phyloP scores from a whole-genome alignment of 1,140 invertebrate genomes.

The Hermetia illucens region DNA sequence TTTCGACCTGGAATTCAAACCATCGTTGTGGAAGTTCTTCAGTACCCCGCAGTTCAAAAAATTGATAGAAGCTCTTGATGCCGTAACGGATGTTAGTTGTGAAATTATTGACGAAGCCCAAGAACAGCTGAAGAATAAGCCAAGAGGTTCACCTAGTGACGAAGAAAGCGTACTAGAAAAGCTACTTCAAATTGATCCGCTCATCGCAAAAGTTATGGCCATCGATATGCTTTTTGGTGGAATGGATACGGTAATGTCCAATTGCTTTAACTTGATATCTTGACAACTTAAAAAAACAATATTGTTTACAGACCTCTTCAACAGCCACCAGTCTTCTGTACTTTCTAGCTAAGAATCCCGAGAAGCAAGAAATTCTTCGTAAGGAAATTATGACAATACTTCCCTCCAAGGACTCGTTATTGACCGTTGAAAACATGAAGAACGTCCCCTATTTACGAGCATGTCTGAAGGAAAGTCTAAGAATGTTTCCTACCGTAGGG shows the following conservation, averaged over 20 bases:
- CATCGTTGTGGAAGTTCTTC: slow-evolving; percentile 41
- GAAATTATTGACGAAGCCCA: slow-evolving; percentile 1
- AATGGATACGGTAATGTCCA: slow-evolving; percentile 47
- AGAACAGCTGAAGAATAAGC: slow-evolving; percentile 14
- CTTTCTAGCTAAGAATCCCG: slow-evolving; percentile 35
- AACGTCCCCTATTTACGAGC: slow-evolving; percentile 41
- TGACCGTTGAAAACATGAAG: slow-evolving; percentile 36
- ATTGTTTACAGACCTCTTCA: slow-evolving; percentile 10
- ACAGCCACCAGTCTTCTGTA: neutral
- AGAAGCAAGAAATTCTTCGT: slow-evolving; percentile 46
- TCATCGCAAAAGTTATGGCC: slow-evolving; percentile 42
- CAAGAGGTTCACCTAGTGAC: slow-evolving; percentile 11
- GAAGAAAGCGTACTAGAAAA: slow-evolving; percentile 36
- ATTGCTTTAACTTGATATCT: neutral
- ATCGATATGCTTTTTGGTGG: slow-evolving; percentile 54
- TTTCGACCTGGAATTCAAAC: slow-evolving; percentile 39
- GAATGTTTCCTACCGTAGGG: slow-evolving; percentile 32
- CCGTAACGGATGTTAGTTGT: slow-evolving; percentile 4
- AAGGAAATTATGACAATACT: slow-evolving; percentile 39
- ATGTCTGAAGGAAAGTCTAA: slow-evolving; percentile 41
- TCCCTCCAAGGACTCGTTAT: slow-evolving; percentile 23
- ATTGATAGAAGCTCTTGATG: slow-evolving; percentile 31
- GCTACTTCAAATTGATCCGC: slow-evolving; percentile 37
- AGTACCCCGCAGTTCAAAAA: slow-evolving; percentile 36
- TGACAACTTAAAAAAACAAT: neutral